Conservation (phyloP, 2,113 vertebrate genomes). For the Pagrus major region DNA sequence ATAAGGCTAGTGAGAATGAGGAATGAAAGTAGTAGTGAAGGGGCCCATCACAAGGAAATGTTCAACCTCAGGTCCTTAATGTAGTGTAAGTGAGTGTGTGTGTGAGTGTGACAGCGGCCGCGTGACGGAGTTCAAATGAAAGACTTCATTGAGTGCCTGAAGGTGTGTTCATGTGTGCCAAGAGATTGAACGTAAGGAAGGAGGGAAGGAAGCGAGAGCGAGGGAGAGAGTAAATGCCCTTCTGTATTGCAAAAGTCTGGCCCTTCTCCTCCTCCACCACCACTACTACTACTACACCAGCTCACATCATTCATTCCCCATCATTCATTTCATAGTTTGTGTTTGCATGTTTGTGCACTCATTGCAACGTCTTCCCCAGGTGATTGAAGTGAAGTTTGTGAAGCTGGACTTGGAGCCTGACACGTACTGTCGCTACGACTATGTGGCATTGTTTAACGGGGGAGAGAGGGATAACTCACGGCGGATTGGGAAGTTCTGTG, state of each 20-base stretch:
- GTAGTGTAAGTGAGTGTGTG: not conserved
- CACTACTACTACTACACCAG: constrained; percentile 21
- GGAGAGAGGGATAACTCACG: constrained; percentile 86
- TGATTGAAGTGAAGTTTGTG: constrained; percentile 89
- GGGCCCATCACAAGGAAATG: constrained; percentile 48
- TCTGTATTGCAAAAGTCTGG: constrained; percentile 62
- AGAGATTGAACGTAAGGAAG: constrained; percentile 60
- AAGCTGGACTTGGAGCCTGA: constrained; percentile 91
- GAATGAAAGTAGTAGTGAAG: constrained; percentile 26
- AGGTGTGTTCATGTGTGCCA: constrained; percentile 52
- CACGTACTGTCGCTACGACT: constrained; percentile 93
- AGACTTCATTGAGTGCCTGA: constrained; percentile 72
- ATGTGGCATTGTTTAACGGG: constrained; percentile 91
- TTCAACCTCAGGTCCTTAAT: not conserved
- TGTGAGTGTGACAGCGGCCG: constrained; percentile 16
- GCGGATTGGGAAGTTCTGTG: constrained; percentile 91
- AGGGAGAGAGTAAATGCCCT: constrained; percentile 70
- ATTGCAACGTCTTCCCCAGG: constrained; percentile 71
- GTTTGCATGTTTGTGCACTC: constrained; percentile 29
- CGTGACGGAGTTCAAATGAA: constrained; percentile 69
- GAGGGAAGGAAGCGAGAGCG: constrained; percentile 42
- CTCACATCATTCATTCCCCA: not conserved
- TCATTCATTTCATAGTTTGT: constrained; percentile 14
- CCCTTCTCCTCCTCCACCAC: constrained; percentile 23
- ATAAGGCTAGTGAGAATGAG: constrained; percentile 2